These are phyloP conservation scores for Drosophila antonietae DNA, from an alignment of 2,888 invertebrate species.

Conservation along the genomic window DNA sequence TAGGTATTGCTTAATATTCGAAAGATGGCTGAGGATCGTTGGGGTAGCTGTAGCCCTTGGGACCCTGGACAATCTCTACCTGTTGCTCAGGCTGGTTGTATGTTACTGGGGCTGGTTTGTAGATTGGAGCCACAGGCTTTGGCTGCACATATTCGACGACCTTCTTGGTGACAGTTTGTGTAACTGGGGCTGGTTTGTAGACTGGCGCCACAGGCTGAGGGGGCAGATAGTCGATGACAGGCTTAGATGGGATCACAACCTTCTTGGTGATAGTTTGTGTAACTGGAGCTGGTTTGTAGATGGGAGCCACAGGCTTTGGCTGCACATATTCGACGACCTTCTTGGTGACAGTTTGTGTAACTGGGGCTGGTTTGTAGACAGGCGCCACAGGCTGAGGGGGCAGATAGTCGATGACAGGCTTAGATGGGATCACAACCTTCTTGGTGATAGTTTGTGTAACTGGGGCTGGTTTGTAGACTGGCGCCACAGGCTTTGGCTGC, in stretches of 20 bases:
- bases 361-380: conserved; percentile 17
- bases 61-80: conserved; percentile 21
- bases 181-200: conserved; percentile 17
- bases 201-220: not conserved
- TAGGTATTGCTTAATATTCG: conserved; percentile 63
- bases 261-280: not conserved
- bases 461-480: not conserved
- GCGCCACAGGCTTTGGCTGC: too few species aligned
- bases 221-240: not conserved
- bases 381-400: conserved; percentile 27
- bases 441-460: too few species aligned
- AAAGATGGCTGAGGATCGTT: conserved; percentile 81
- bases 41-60: conserved; percentile 78
- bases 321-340: not conserved
- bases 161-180: not conserved
- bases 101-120: conserved; percentile 14
- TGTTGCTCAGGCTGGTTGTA: conserved; percentile 15
- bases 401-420: conserved; percentile 41
- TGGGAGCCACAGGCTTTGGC: not conserved
- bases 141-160: not conserved
- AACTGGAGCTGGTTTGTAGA: conserved; percentile 14
- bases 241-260: conserved; percentile 3
- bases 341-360: too few species aligned
- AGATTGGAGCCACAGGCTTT: not conserved
- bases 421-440: conserved; percentile 10